A percentile compares a stretch with the other conserved stretches of the same genome.
These are phyloP conservation scores for Ceyx melanurus DNA, from an alignment of 2,113 vertebrate species.

Conservation along the genomic window DNA sequence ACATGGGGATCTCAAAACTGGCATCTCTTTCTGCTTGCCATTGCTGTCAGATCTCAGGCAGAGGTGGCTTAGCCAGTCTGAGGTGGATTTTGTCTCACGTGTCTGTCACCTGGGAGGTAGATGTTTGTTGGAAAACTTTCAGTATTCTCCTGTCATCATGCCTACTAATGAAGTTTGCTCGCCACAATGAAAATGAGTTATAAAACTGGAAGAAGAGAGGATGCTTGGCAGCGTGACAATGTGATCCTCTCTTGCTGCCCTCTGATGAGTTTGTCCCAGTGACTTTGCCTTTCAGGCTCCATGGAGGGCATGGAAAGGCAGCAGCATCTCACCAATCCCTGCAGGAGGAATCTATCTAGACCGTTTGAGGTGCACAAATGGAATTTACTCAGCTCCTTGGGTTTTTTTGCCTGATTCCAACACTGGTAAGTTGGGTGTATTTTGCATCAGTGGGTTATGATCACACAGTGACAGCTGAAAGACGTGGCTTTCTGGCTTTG, in stretches of 20 bases:
- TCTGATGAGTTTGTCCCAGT: neutral
- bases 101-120: neutral
- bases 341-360: neutral
- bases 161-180: slow-evolving; percentile 9
- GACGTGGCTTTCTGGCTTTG: neutral
- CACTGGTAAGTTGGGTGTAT: neutral
- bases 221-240: neutral
- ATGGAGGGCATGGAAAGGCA: neutral
- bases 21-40: neutral
- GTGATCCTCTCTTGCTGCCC: neutral
- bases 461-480: neutral
- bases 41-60: neutral
- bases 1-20: neutral
- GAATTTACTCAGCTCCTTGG: neutral
- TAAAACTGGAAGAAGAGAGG: neutral
- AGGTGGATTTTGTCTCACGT: neutral
- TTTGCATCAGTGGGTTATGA: neutral
- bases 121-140: neutral
- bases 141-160: neutral
- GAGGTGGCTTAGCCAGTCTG: neutral
- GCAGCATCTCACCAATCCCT: neutral
- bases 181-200: neutral
- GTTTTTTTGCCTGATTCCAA: neutral
- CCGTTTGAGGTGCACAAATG: fast-evolving
- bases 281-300: neutral